phyloP scores from a whole-genome alignment of 1,140 invertebrate species.

The Drosophila cardini region DNA sequence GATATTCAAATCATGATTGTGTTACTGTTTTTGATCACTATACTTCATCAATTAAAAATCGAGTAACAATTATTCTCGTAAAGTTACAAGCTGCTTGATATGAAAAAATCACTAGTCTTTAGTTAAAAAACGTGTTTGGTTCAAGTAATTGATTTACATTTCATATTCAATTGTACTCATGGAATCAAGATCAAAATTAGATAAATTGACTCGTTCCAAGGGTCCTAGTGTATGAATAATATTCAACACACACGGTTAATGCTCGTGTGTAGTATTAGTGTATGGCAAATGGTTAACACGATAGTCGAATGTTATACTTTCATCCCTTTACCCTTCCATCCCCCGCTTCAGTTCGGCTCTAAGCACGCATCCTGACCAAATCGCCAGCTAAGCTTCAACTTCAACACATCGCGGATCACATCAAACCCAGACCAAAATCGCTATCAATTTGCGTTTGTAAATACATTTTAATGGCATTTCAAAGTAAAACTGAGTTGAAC shows the following conservation, averaged over 20 bases:
- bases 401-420: slow-evolving; percentile 58
- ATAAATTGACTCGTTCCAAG: neutral
- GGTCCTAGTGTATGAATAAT: slow-evolving; percentile 11
- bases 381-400: slow-evolving; percentile 67
- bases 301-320: slow-evolving; percentile 1
- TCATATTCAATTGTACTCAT: neutral
- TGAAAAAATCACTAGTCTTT: neutral
- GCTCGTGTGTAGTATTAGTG: neutral
- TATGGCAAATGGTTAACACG: slow-evolving; percentile 11
- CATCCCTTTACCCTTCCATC: neutral
- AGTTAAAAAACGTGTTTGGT: slow-evolving; percentile 2
- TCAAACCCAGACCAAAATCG: slow-evolving; percentile 60
- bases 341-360: neutral
- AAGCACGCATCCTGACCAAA: slow-evolving; percentile 44
- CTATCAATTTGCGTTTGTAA: slow-evolving; percentile 83
- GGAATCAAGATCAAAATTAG: neutral
- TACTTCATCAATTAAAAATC: neutral
- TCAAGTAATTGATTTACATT: neutral
- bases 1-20: too few relatives aligned
- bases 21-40: too few relatives aligned
- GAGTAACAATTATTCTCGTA: neutral
- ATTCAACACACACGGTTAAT: slow-evolving; percentile 17
- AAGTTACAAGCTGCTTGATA: neutral
- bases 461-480: slow-evolving; percentile 83
- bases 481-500: slow-evolving; percentile 71